Conservation (phyloP, 1,140 invertebrate species). For the Aricia agestis region DNA sequence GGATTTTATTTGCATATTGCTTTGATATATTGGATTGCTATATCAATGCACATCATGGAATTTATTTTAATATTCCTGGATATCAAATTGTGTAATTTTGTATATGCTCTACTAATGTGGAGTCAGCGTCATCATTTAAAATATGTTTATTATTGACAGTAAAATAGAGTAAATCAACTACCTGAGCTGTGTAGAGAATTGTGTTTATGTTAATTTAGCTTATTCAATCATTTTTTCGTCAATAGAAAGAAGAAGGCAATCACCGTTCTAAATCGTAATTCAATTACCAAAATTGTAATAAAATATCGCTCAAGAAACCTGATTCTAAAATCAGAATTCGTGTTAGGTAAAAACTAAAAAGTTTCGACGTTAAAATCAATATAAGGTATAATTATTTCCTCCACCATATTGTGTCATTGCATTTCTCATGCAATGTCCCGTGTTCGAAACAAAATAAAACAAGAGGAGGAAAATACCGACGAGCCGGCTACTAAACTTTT, state of each 20-base stretch:
- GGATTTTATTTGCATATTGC: neutral
- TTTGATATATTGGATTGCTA: neutral
- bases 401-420: constrained; percentile 70
- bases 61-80: neutral
- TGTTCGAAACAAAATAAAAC: constrained; percentile 70
- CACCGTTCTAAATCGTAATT: neutral
- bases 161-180: too few relatives aligned
- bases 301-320: neutral
- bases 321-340: neutral
- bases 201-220: too few relatives aligned
- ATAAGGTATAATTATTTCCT: constrained; percentile 30
- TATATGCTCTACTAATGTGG: too few relatives aligned
- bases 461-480: constrained; percentile 70
- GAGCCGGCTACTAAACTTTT: constrained; percentile 72
- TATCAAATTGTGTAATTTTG: too few relatives aligned
- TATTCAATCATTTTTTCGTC: too few relatives aligned
- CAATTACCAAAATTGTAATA: neutral
- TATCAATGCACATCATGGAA: neutral
- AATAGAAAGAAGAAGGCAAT: neutral
- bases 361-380: constrained; percentile 8
- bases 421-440: constrained; percentile 73
- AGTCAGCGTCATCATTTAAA: too few relatives aligned
- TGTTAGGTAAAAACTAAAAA: neutral
- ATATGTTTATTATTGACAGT: too few relatives aligned
- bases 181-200: too few relatives aligned